phyloP scores from a whole-genome alignment of 2,113 vertebrate species.

The Spilogale gracilis region DNA sequence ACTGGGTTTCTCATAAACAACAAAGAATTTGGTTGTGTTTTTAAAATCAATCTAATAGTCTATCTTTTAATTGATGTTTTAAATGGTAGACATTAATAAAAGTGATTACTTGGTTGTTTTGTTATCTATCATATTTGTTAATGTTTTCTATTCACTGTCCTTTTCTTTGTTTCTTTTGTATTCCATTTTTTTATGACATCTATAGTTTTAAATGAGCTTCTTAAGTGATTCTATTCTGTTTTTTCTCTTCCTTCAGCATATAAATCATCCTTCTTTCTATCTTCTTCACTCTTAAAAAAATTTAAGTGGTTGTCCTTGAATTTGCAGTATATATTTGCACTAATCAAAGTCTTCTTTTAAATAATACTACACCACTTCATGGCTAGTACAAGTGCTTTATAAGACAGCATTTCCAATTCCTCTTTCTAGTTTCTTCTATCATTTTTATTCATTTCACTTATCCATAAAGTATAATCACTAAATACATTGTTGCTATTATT shows the following conservation, averaged over 20 bases:
- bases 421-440: neutral
- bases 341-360: neutral
- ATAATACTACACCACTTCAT: neutral
- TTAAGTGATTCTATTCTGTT: neutral
- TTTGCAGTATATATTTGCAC: neutral
- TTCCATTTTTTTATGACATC: neutral
- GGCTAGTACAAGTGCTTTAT: neutral
- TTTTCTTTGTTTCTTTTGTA: neutral
- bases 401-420: neutral
- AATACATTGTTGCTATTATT: neutral
- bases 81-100: neutral
- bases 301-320: neutral
- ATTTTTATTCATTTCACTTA: neutral
- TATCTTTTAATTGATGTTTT: neutral
- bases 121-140: neutral
- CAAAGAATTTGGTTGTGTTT: neutral
- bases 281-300: neutral
- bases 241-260: neutral
- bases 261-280: neutral
- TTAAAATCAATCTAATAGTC: neutral
- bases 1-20: neutral
- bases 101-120: neutral
- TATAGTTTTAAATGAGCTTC: neutral
- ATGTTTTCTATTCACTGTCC: neutral
- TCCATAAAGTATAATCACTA: neutral